phyloP scores from a whole-genome alignment of 2,113 vertebrate genomes.

The Larimichthys polyactis region DNA sequence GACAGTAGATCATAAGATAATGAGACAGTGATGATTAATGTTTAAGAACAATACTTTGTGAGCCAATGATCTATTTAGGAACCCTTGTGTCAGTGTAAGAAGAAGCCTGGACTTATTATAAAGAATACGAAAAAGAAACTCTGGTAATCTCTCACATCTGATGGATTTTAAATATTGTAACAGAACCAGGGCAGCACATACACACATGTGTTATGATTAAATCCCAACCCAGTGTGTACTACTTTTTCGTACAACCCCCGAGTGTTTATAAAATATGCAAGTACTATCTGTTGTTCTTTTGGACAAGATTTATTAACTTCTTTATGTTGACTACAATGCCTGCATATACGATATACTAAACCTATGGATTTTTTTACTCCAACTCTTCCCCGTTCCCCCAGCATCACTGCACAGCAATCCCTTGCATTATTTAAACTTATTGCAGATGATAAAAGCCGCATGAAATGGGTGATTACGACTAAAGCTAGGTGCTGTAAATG shows the following conservation, averaged over 20 bases:
- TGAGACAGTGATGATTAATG: conserved; percentile 59
- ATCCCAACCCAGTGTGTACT: conserved; percentile 27
- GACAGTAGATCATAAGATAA: conserved; percentile 48
- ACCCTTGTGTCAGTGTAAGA: background rate
- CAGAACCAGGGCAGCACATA: conserved; percentile 44
- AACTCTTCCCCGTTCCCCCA: conserved; percentile 21
- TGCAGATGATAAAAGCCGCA: conserved; percentile 49
- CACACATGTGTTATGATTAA: conserved; percentile 47
- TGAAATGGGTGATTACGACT: conserved; percentile 46
- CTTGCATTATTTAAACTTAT: conserved; percentile 51
- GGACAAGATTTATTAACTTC: conserved; percentile 46
- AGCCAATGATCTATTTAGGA: conserved; percentile 45
- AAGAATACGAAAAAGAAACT: conserved; percentile 11
- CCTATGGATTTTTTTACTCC: conserved; percentile 14
- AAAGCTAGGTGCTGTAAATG: conserved; percentile 34
- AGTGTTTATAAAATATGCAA: conserved; percentile 57
- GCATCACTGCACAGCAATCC: conserved; percentile 14
- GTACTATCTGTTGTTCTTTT: conserved; percentile 29
- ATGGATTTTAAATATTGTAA: conserved; percentile 43
- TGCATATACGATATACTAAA: conserved; percentile 22
- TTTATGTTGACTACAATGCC: conserved; percentile 31
- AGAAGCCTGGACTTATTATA: conserved; percentile 7
- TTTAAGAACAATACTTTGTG: conserved; percentile 34
- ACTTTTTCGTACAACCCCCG: conserved; percentile 19
- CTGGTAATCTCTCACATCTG: conserved; percentile 32